Conservation (phyloP, 2,113 vertebrate genomes). For the Embiotoca jacksoni region DNA sequence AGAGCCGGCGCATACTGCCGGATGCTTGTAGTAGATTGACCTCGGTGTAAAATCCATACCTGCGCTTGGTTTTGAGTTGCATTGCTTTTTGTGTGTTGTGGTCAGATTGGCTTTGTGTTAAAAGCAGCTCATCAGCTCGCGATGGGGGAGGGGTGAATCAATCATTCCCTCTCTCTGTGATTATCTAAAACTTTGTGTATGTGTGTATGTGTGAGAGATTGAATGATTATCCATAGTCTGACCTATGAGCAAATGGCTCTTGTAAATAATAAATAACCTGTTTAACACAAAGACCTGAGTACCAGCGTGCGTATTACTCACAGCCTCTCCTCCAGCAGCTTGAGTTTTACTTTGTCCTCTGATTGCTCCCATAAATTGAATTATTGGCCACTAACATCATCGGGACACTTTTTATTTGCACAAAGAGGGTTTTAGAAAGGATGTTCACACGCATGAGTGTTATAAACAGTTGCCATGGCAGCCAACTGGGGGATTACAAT, state of each 20-base stretch:
- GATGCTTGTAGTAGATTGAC: conserved; percentile 10
- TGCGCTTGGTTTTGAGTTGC: conserved; percentile 8
- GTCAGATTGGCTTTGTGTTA: conserved; percentile 28
- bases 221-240: conserved; percentile 16
- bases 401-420: background rate
- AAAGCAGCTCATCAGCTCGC: conserved; percentile 24
- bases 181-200: conserved; percentile 41
- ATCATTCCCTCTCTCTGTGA: conserved; percentile 14
- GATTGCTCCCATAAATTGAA: conserved; percentile 33
- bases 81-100: conserved; percentile 10
- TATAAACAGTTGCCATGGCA: too few relatives aligned
- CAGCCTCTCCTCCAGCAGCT: conserved; percentile 35
- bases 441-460: background rate
- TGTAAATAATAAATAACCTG: conserved; percentile 51
- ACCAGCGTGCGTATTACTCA: conserved; percentile 18
- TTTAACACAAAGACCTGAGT: conserved; percentile 32
- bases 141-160: conserved; percentile 41
- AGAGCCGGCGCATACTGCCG: background rate
- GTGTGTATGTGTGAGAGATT: background rate
- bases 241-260: conserved; percentile 13
- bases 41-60: conserved; percentile 22
- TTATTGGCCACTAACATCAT: conserved; percentile 39
- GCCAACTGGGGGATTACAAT: background rate
- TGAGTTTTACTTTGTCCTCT: conserved; percentile 33
- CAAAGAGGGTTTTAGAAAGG: background rate